Base-by-base conservation (phyloP, 1,140 invertebrate species). In the Leptopilina boulardi region DNA sequence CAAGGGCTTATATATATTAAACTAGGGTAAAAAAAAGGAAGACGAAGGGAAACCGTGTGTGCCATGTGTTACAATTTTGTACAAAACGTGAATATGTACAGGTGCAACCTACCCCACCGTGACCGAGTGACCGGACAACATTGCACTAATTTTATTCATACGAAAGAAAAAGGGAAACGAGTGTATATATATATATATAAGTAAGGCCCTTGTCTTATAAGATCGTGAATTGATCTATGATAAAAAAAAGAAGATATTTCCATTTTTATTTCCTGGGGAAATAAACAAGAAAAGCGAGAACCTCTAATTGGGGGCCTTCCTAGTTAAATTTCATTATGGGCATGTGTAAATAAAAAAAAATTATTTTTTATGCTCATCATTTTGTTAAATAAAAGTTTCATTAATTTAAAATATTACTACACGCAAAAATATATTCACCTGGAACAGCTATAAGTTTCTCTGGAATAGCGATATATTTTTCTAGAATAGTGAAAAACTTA, bases 91-190 rank as follows among this genome's bases (percentile, higher is more conserved):
- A 26, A 73, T 30, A 73, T 30, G 47, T 77, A 88, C 87, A 88
- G 87, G 87, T 88, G 87, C 77, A 86, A 85, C 77, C 82, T 88
- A 86, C 86, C 84, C 85, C 86, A 88, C 86, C 86, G 84, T 88
- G 85, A 87, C 85, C 82, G 78, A 80, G 77, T 79, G 56, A 75
- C 59, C 71, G 66, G 73, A 56, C 73, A 77, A 66, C 59, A 34
- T 30, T 66, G 59, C 23, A 66, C 59, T 66, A 66, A 71, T 44
- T 71, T 71, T 71, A 42, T 71, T 66, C 59, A 66, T 38, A 38
- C 47, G 13, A 26, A 66, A 30, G 26, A 30, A 66, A n/a, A 59
- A 66, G 26, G 59, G 21, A 66, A 66, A 15, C 3, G 26, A 13
- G 26, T 1, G 23, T 5, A 6, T 21, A 66, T 66, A 66, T 66